These are phyloP conservation scores for Alloplasta piceator DNA, from an alignment of 2,888 invertebrate genomes.

Conservation along the genomic window DNA sequence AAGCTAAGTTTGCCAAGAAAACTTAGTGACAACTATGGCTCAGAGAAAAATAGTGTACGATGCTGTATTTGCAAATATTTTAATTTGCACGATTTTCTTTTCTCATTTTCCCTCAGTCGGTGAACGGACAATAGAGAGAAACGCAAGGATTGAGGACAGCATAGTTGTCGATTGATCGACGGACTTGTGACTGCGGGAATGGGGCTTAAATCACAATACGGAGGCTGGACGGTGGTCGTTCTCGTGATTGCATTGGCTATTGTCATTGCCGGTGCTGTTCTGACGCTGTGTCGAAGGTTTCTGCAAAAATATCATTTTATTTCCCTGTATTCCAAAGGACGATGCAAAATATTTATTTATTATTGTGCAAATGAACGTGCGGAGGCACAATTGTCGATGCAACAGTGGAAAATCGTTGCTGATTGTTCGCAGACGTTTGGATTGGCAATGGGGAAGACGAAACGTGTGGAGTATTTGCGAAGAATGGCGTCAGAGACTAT, in stretches of 20 bases:
- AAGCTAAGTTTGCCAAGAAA: too few relatives aligned
- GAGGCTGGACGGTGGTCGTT: constrained; percentile 77
- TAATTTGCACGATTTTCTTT: too few relatives aligned
- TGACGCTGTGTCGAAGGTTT: constrained; percentile 78
- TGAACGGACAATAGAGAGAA: too few relatives aligned
- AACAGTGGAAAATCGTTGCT: neutral
- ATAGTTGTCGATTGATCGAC: too few relatives aligned
- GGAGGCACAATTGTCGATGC: neutral
- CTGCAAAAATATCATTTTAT: constrained; percentile 42
- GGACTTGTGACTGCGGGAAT: constrained; percentile 34
- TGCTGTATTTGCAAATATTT: too few relatives aligned
- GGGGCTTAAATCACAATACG: constrained; percentile 60
- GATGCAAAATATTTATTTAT: neutral
- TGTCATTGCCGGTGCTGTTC: constrained; percentile 74
- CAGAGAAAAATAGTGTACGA: too few relatives aligned
- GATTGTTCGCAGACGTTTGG: constrained; percentile 41
- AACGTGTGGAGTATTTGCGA: constrained; percentile 81
- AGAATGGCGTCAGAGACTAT: constrained; percentile 80
- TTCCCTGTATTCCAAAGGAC: constrained; percentile 15
- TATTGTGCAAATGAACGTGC: neutral
- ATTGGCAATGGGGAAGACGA: constrained; percentile 79
- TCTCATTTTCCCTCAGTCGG: too few relatives aligned
- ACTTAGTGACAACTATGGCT: too few relatives aligned
- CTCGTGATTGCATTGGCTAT: constrained; percentile 76
- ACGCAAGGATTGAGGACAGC: too few relatives aligned